A percentile compares a stretch with the other conserved stretches of the same genome.
phyloP scores from a whole-genome alignment of 2,797 vertebrate species.

The Neosalanx taihuensis region DNA sequence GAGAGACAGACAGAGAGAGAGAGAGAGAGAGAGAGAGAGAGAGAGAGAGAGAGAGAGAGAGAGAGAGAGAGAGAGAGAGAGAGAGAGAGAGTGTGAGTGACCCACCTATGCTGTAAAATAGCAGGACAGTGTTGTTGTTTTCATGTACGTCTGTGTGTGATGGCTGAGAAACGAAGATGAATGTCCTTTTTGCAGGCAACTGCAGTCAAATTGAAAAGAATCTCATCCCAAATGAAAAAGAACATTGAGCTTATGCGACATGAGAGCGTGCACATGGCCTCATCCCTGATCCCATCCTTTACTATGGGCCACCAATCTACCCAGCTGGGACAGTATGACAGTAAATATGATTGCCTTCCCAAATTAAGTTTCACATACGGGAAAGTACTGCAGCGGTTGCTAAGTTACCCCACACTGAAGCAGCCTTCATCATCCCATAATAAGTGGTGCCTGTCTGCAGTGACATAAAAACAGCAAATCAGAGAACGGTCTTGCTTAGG shows the following conservation, averaged over 20 bases:
- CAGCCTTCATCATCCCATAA: too few relatives aligned
- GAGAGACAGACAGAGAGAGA: too few relatives aligned
- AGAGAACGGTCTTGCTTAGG: constrained; percentile 36
- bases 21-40: background rate
- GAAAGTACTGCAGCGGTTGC: background rate
- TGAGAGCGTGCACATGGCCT: background rate
- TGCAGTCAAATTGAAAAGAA: background rate
- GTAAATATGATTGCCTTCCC: background rate
- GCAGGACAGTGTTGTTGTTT: background rate
- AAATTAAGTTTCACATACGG: background rate
- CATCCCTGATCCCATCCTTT: background rate
- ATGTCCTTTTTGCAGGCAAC: background rate
- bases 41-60: too few relatives aligned
- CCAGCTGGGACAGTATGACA: background rate
- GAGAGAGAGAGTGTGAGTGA: background rate
- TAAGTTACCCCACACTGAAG: background rate
- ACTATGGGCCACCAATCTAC: too few relatives aligned
- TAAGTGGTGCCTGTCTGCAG: too few relatives aligned
- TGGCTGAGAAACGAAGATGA: background rate
- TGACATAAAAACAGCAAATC: constrained; percentile 17
- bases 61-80: too few relatives aligned
- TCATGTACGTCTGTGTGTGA: background rate
- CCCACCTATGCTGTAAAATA: too few relatives aligned
- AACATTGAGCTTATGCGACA: background rate
- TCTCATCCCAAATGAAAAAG: background rate